Conservation (phyloP, 2,888 invertebrate species). For the Orchesella flavescens region DNA sequence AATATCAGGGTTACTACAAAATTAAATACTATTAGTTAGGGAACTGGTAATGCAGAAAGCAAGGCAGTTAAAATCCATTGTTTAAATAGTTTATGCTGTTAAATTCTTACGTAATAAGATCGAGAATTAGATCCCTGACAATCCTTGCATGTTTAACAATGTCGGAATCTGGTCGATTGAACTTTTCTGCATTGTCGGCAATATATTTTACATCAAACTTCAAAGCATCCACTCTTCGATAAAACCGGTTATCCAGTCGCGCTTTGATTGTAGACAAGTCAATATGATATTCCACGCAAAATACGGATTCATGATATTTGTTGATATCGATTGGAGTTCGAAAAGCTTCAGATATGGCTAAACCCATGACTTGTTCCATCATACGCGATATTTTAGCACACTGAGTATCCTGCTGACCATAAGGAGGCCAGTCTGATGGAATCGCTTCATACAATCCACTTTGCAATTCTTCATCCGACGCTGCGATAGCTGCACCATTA, state of each 20-base stretch:
- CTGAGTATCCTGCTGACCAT: slow-evolving; percentile 85
- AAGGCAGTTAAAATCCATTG: slow-evolving; percentile 19
- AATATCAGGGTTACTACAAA: slow-evolving; percentile 59
- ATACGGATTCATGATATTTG: slow-evolving; percentile 90
- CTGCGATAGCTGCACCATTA: slow-evolving; percentile 86
- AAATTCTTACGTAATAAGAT: slow-evolving; percentile 87
- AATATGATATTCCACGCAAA: slow-evolving; percentile 92
- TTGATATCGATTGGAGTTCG: slow-evolving; percentile 94
- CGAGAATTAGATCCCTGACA: slow-evolving; percentile 89
- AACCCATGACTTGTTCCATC: slow-evolving; percentile 86
- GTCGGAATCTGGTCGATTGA: slow-evolving; percentile 89
- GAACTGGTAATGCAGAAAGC: too few species aligned
- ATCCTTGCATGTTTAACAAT: slow-evolving; percentile 92
- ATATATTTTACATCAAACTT: slow-evolving; percentile 96
- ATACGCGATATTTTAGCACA: slow-evolving; percentile 83
- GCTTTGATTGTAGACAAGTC: slow-evolving; percentile 91
- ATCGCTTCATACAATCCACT: slow-evolving; percentile 77
- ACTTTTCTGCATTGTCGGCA: slow-evolving; percentile 92
- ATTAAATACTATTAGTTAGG: background rate
- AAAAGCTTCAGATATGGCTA: slow-evolving; percentile 94
- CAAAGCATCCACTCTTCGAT: slow-evolving; percentile 89
- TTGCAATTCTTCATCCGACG: slow-evolving; percentile 86
- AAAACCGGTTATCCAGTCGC: slow-evolving; percentile 87
- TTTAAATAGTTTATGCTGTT: too few species aligned
- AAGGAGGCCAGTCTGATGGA: slow-evolving; percentile 71